Evolutionary conservation across 1,140 invertebrate genomes (phyloP), one percentile per base, ranked within the genome.

Genomic region (Drosophila watanabei): DNA sequence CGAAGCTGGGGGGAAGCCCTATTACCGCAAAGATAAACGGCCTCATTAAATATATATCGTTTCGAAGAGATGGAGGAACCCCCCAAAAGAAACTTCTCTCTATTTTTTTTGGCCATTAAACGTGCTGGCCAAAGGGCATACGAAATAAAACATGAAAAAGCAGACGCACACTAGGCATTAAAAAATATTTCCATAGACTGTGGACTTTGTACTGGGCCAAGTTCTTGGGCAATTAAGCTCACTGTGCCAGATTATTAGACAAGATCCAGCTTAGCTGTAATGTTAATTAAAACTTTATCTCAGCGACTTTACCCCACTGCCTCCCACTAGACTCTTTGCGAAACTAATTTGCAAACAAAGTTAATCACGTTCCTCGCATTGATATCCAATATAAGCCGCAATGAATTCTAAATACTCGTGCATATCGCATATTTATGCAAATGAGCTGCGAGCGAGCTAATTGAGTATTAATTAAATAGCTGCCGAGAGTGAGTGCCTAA

Each of bases 221-320:
- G 35, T 56, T 59, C 65, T 79, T 59, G 28, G 51, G 66, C 65
- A 63, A 71, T 79, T 78, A 70, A 39, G 51, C 75, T 62, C 71
- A 87, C 66, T 72, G 80, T 87, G 79, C 64, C 54, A 79, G 41
- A 70, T 41, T 69, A 58, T 57, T 48, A 71, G 71, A 8, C 56
- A 51, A 77, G 54, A 80, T 63, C 54, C 37, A 46, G 59, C 78
- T 90, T 75, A 90, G 75, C 81, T 82, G 81, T 82, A 88, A 88
- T 81, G 86, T 85, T 88, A 88, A 88, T 88, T 88, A 88, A 89
- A 88, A 88, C 75, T 88, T 88, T 79, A 77, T 73, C 75, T 70
- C 28, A 14, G 32, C 48, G 16, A 24, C 13, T 13, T 2, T 2
- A 11, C n/a, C 33, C 41, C 46, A 24, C 49, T 6, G 3, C n/a